phyloP scores from a whole-genome alignment of 2,113 vertebrate species.

The Scatophagus argus region DNA sequence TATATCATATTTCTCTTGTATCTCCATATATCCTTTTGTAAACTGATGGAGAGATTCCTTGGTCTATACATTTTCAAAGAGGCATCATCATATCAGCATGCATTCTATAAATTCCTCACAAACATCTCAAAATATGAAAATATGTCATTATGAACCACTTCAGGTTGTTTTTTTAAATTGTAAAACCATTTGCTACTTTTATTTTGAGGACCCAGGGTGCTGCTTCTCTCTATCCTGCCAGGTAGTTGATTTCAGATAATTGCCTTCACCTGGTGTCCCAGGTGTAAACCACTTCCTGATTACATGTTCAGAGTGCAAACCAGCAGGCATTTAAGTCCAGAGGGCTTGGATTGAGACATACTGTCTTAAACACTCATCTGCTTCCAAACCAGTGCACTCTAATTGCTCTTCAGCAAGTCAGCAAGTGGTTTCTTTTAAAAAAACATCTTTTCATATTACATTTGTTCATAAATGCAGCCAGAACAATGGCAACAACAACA shows the following conservation, averaged over 20 bases:
- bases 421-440: background rate
- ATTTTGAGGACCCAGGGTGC: background rate
- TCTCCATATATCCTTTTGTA: background rate
- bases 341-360: conserved; percentile 23
- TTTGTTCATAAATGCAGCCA: background rate
- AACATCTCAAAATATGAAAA: background rate
- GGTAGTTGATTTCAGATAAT: conserved; percentile 66
- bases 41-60: background rate
- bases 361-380: conserved; percentile 25
- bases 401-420: conserved; percentile 31
- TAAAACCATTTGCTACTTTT: conserved; percentile 10
- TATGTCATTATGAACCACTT: background rate
- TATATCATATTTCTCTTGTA: background rate
- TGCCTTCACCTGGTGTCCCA: conserved; percentile 65
- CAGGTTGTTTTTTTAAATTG: background rate
- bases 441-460: background rate
- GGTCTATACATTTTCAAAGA: background rate
- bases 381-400: conserved; percentile 25
- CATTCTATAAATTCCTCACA: background rate
- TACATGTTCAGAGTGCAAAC: conserved; percentile 43
- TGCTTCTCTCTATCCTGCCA: conserved; percentile 19
- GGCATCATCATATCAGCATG: background rate
- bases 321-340: conserved; percentile 48
- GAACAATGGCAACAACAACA: conserved; percentile 9
- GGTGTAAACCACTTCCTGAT: conserved; percentile 60